Evolutionary conservation across 37 sponge, comb jelly and placozoan genomes (phyloP).

Genomic region (Dysidea cf. avara): DNA sequence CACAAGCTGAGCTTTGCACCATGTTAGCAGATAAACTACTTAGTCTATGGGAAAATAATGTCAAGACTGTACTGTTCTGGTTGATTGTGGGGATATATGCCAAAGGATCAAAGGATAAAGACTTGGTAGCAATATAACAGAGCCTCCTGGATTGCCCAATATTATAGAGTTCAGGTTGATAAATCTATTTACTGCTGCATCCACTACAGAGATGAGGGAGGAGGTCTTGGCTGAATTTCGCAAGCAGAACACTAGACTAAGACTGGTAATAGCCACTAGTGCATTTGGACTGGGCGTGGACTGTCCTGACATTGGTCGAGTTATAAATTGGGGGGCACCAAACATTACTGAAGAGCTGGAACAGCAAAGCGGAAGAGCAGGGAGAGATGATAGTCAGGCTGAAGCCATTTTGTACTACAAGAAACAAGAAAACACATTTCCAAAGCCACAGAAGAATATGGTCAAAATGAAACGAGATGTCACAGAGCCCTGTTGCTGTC

Average conservation of each 20-base stretch:
- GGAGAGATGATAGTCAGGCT: no score
- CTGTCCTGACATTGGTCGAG: constrained; percentile 10
- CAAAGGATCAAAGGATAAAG: no score
- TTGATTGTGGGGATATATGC: no score
- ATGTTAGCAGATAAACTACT: no score
- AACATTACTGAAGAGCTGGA: constrained; percentile 29
- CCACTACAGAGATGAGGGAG: constrained; percentile 22
- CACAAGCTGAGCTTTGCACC: no score
- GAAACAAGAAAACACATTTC: no score
- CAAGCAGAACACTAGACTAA: neutral
- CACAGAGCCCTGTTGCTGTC: no score
- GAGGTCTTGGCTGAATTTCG: constrained; percentile 27
- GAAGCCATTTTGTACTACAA: no score
- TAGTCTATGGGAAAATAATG: no score
- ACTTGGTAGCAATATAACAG: constrained; percentile 37
- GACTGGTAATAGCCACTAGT: constrained; percentile 40
- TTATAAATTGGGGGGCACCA: constrained; percentile 48
- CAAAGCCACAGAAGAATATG: no score
- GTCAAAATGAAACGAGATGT: no score
- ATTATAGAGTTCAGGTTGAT: constrained; percentile 10
- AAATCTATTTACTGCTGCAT: constrained; percentile 35
- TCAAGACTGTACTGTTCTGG: no score
- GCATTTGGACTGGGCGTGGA: constrained; percentile 68
- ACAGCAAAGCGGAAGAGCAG: constrained; percentile 46
- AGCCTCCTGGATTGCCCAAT: constrained; percentile 37